Base-by-base conservation (phyloP, 2,113 vertebrate species). In the Sylvia atricapilla region DNA sequence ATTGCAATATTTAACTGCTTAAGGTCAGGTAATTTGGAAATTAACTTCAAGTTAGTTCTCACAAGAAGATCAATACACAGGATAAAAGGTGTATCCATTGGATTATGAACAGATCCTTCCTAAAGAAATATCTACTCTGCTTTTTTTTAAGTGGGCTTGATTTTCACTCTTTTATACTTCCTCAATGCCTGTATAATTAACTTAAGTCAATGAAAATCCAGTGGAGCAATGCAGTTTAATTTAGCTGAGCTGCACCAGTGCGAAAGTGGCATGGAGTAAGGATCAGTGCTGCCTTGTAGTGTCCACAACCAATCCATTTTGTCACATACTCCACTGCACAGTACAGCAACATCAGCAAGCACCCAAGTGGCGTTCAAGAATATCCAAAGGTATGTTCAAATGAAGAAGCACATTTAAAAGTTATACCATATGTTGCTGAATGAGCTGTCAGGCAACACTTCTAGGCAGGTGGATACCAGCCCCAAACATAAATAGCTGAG, bases 21-120 rank as follows among this genome's bases (percentile, higher is more conserved):
- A 49, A 86, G n/a, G 83, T 90, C 83, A 84, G 56, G 52, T 43
- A 77, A 67, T 83, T 93, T 87, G 79, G 73, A 90, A 94, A 94
- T 90, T 62, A 92, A 64, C 43, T 90, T 25, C 47, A 64, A 60
- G 68, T 64, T 68, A 84, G 66, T 66, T 84, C 73, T 78, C 25
- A 60, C 68, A 55, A 52, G 78, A 89, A 96, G 79, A 96, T 94
- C 88, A 75, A 94, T 93, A 91, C 52, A 41, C 10, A 25, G n/a
- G 44, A 87, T 92, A 78, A 76, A 94, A 94, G 33, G 28, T 63
- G 28, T 63, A 77, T 67, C 64, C 59, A 70, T 52, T 47, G 33
- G 75, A 93, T 96, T 93, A 93, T 49, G 60, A 92, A 43, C 25
- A 68, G 55, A 90, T 92, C 37, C 23, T 46, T 86, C 66, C 81